A percentile compares a stretch with the other conserved stretches of the same genome.
phyloP scores from a whole-genome alignment of 2,113 vertebrate species.

The Pholis gunnellus region DNA sequence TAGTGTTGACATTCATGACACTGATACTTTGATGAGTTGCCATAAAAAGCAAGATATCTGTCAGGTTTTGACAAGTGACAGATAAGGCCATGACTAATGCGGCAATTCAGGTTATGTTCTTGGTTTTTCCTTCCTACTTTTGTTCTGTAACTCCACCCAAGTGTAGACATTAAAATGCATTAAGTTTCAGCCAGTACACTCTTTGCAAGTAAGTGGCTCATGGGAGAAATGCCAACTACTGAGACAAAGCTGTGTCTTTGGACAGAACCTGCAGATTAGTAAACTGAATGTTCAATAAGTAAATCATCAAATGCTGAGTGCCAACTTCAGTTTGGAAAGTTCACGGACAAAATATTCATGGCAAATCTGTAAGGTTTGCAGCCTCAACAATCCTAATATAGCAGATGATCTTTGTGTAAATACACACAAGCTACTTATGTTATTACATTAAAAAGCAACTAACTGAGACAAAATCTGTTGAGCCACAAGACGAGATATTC shows the following conservation, averaged over 20 bases:
- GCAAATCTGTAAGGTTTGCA: background rate
- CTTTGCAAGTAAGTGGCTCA: constrained; percentile 32
- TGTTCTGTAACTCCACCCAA: constrained; percentile 16
- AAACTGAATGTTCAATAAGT: constrained; percentile 24
- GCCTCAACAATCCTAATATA: background rate
- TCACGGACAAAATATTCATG: background rate
- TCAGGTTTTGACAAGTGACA: constrained; percentile 20
- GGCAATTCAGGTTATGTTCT: constrained; percentile 7
- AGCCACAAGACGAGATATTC: background rate
- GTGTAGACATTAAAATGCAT: constrained; percentile 39
- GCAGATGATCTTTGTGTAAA: background rate
- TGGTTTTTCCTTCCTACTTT: constrained; percentile 7
- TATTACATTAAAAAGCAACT: constrained; percentile 17
- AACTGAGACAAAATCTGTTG: constrained; percentile 2
- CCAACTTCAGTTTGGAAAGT: background rate
- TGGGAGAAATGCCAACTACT: constrained; percentile 21
- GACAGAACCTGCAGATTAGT: constrained; percentile 37
- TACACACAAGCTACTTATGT: background rate
- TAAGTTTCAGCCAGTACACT: constrained; percentile 23
- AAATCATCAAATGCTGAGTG: constrained; percentile 9
- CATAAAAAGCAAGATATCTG: background rate
- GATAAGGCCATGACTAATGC: constrained; percentile 28
- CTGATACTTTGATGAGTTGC: constrained; percentile 14
- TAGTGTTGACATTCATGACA: constrained; percentile 17
- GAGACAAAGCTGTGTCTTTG: constrained; percentile 28